phyloP scores from a whole-genome alignment of 2,888 invertebrate species.

The Empis livida region DNA sequence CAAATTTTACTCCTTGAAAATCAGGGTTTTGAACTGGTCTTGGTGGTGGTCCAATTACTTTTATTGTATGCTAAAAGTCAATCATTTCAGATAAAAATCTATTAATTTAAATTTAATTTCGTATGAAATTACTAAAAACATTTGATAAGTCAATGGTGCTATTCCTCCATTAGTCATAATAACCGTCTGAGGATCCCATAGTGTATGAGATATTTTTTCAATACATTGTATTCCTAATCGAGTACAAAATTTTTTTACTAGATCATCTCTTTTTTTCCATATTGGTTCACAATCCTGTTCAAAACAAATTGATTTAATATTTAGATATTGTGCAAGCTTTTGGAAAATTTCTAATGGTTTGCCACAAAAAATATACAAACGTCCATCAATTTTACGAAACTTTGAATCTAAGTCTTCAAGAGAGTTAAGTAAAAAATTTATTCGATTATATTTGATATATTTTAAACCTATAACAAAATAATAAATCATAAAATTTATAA shows the following conservation, averaged over 20 bases:
- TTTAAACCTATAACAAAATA: constrained; percentile 41
- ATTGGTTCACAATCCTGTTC: constrained; percentile 62
- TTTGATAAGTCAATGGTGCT: constrained; percentile 57
- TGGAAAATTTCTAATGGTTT: constrained; percentile 44
- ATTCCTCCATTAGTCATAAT: constrained; percentile 55
- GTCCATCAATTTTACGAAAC: constrained; percentile 43
- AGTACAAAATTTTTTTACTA: constrained; percentile 41
- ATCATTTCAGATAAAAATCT: not conserved
- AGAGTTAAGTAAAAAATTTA: constrained; percentile 54
- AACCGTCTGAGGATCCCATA: constrained; percentile 54
- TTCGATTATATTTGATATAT: constrained; percentile 50
- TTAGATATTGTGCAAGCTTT: constrained; percentile 45
- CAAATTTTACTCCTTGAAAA: constrained; percentile 37
- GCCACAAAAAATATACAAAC: constrained; percentile 48
- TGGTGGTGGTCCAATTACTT: constrained; percentile 47
- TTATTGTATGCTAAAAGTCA: constrained; percentile 43
- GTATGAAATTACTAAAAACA: constrained; percentile 45
- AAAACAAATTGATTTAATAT: constrained; percentile 41
- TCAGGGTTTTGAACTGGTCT: constrained; percentile 40
- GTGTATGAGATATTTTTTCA: constrained; percentile 56
- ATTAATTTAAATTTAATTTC: not conserved
- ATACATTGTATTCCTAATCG: constrained; percentile 41
- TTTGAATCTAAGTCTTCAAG: constrained; percentile 49
- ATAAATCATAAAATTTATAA: not conserved
- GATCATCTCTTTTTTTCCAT: constrained; percentile 49